Evolutionary conservation across 2,888 invertebrate species (phyloP).

Genomic region (Aphrophora alni): DNA sequence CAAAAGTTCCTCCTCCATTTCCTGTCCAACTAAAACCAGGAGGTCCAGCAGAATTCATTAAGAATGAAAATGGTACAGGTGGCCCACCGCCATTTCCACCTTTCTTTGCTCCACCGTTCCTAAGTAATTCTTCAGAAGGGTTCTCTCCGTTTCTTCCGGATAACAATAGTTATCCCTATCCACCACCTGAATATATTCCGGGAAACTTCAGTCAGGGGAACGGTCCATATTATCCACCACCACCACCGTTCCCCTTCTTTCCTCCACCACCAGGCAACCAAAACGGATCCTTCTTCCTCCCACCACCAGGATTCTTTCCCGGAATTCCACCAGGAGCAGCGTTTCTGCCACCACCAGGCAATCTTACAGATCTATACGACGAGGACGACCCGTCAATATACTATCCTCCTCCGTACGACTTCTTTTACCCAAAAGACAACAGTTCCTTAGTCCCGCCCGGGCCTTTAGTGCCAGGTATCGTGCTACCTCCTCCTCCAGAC

Average conservation of each 20-base stretch:
- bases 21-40: conserved; percentile 86
- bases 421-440: conserved; percentile 81
- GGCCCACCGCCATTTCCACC: conserved; percentile 62
- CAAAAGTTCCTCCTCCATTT: conserved; percentile 91
- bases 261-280: conserved; percentile 55
- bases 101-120: conserved; percentile 61
- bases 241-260: conserved; percentile 56
- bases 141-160: conserved; percentile 47
- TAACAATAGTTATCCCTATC: conserved; percentile 41
- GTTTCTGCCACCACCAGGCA: conserved; percentile 61
- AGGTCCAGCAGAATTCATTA: conserved; percentile 85
- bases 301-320: conserved; percentile 49
- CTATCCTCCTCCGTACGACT: conserved; percentile 91
- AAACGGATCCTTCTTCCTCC: conserved; percentile 64
- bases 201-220: conserved; percentile 71
- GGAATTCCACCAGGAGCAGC: conserved; percentile 67
- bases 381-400: conserved; percentile 92
- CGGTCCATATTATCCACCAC: conserved; percentile 56
- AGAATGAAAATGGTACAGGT: conserved; percentile 72
- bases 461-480: conserved; percentile 86
- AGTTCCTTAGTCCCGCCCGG: conserved; percentile 78
- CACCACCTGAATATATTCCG: conserved; percentile 66
- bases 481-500: conserved; percentile 86
- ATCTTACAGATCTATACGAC: conserved; percentile 79
- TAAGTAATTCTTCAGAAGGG: background rate